Base-by-base conservation (phyloP, 2,113 vertebrate genomes). In the Chionomys nivalis region DNA sequence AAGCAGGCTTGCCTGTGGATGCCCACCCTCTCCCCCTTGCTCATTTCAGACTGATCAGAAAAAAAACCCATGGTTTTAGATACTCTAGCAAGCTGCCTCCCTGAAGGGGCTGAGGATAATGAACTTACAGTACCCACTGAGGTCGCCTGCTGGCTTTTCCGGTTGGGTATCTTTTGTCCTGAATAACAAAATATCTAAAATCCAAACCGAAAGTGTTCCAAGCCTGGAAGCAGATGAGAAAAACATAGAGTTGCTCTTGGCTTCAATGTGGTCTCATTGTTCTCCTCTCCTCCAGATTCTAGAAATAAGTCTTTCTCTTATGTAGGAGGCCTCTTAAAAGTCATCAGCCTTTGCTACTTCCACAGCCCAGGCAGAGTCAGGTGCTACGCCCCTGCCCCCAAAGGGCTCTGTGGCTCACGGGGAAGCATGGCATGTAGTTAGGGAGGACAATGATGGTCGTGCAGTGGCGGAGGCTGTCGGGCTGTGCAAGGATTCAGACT, bases 1-100 rank as follows among this genome's bases (percentile, higher is more conserved):
- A 70, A 89, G 90, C 94, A 94, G 94, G 96, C 79, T 85, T 73
- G 85, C 91, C 76, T 55, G 83, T 96, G 95, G 95, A 92, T 86
- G 82, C 79, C 78, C 78, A 83, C 52, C n/a, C 77, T 65, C 87
- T 79, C 78, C 61, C 86, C 92, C 33, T 23, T 10, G 19, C 83
- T 31, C n/a, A 88, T 70, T 96, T 95, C 90, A 47, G 4, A 19
- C 58, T 58, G 89, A 90, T 66, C 78, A 87, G 87, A 96, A 96
- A 96, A 96, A 96, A 66, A 94, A 92, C 10, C 72, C 1, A 0
- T 61, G 31, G 78, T 91, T 47, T 31, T 86, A 61, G 93, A 93
- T 82, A 93, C 70, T 58, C 90, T 95, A 44, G 75, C 96, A 77
- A 75, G 42, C 55, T 63, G 77, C 47, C 72, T 63, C 16, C 13